Evolutionary conservation across 2,113 vertebrate species (phyloP).

Genomic region (Eidolon helvum): DNA sequence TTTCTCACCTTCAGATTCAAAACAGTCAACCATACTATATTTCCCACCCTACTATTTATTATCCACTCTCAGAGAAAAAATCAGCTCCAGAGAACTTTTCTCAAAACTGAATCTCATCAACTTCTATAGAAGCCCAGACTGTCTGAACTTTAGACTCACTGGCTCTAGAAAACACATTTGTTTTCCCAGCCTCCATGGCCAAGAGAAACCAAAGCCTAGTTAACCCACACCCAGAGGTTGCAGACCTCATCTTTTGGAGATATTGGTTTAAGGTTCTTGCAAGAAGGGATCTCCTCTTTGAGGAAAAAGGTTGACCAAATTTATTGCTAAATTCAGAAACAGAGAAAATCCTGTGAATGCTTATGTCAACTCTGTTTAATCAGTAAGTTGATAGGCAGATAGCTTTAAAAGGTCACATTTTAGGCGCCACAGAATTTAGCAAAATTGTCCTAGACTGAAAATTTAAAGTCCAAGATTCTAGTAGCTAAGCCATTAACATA

Average conservation of each 20-base stretch:
- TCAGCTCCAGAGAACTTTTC: neutral
- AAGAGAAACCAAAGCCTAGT: neutral
- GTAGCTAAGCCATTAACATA: neutral
- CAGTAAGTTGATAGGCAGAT: neutral
- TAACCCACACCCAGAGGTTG: neutral
- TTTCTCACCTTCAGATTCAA: neutral
- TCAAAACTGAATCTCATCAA: neutral
- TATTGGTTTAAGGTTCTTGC: neutral
- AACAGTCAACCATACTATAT: neutral
- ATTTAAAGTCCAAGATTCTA: neutral
- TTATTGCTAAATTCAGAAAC: slow-evolving; percentile 18
- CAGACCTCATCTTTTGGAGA: neutral
- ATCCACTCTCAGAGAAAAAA: neutral
- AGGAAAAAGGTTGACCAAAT: neutral
- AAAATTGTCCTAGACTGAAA: neutral
- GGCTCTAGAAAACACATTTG: neutral
- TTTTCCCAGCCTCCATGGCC: neutral
- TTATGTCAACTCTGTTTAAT: neutral
- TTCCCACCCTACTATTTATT: neutral
- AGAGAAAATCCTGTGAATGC: neutral
- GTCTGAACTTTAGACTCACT: neutral
- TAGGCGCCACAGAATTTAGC: neutral
- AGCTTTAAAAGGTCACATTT: neutral
- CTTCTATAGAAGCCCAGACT: neutral
- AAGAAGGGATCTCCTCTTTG: slow-evolving; percentile 2